Base-by-base conservation (phyloP, 2,113 vertebrate species). In the Noctilio leporinus region DNA sequence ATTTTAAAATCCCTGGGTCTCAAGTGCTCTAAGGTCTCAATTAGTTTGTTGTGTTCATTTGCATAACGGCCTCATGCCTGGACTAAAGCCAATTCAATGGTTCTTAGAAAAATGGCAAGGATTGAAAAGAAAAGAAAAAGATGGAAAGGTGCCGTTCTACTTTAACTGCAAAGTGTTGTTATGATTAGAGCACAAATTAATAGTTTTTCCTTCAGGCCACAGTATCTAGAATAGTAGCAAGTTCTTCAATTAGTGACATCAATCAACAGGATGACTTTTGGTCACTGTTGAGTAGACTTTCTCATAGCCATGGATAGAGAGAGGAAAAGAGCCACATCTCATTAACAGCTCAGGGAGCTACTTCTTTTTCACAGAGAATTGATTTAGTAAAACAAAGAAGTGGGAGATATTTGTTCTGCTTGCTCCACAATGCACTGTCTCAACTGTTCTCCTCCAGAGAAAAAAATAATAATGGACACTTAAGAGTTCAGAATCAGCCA, bases 191-290 rank as follows among this genome's bases (percentile, higher is more conserved):
- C 43, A 82, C 69, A 94, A 93, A 89, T 86, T 77, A 95, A 88
- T 65, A 47, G 55, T 55, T 96, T 94, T 78, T 84, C 82, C 49
- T 94, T 94, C 28, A 78, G 62, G n/a, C 70, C 57, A 81, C 75
- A 51, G 53, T 33, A 94, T 53, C n/a, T 22, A 72, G 73, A 91
- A 30, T 91, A 90, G 47, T 43, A 95, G 62, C 80, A 87, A 91
- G 26, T 64, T 90, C 72, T 96, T 89, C 78, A 97, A 72, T 97
- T 96, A 94, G 80, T 47, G 84, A 96, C 95, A 95, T 86, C 93
- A 86, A 65, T 91, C 87, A 91, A n/a, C 51, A 57, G 62, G 38
- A 80, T 51, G 85, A 88, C 78, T 84, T 91, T 11, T 17, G 62
- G 93, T 85, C 95, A 78, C 67, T 64, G 73, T 22, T 91, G 87